Percentiles rank a stretch among this genome's conserved stretches.
These are phyloP conservation scores for Lipophrys pholis DNA, from an alignment of 2,113 vertebrate genomes.

Conservation along the genomic window DNA sequence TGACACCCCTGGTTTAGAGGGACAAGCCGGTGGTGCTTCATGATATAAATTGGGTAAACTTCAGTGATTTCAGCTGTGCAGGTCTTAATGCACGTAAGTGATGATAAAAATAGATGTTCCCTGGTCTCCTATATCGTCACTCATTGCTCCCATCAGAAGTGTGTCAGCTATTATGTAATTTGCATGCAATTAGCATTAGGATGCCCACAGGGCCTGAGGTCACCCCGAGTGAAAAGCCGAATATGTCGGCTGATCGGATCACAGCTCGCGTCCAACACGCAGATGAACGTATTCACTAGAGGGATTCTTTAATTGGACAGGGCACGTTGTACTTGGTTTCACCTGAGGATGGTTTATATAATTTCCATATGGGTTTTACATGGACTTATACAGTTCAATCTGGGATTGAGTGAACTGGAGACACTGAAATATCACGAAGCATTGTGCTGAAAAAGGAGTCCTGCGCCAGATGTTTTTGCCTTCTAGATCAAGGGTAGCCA, in stretches of 20 bases:
- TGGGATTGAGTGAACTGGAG: background rate
- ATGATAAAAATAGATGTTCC: background rate
- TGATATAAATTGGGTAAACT: background rate
- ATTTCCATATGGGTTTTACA: slow-evolving; percentile 41
- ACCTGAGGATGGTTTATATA: slow-evolving; percentile 39
- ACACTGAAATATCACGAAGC: background rate
- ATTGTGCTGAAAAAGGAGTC: too few relatives aligned
- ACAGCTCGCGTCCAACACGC: slow-evolving; percentile 25
- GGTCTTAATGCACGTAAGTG: background rate
- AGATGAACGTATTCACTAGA: slow-evolving; percentile 50
- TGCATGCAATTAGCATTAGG: slow-evolving; percentile 83
- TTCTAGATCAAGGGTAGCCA: too few relatives aligned
- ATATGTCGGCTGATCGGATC: slow-evolving; percentile 51
- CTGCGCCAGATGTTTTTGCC: too few relatives aligned
- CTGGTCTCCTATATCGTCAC: slow-evolving; percentile 12
- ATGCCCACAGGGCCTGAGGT: slow-evolving; percentile 68
- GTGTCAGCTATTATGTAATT: slow-evolving; percentile 80
- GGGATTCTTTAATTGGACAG: slow-evolving; percentile 54
- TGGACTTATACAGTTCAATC: background rate
- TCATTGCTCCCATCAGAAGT: slow-evolving; percentile 63
- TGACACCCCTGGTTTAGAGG: too few relatives aligned
- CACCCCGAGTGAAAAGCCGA: slow-evolving; percentile 27
- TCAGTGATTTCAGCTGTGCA: background rate
- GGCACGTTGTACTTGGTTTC: slow-evolving; percentile 32
- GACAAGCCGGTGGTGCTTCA: too few relatives aligned